Conservation (phyloP, 2,888 invertebrate genomes). For the Ephialtes manifestator region DNA sequence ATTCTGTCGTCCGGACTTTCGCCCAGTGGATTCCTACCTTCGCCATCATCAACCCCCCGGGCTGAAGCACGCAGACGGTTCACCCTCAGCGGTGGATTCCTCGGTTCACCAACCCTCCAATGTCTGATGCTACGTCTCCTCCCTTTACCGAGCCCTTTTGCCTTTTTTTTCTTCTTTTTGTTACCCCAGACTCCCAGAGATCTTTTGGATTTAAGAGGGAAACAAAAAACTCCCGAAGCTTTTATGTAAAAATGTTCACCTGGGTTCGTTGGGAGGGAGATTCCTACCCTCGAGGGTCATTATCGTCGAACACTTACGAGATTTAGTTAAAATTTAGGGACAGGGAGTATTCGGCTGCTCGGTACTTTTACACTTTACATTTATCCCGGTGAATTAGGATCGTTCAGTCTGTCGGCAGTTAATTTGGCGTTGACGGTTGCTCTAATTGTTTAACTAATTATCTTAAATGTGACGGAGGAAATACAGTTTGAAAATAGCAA, state of each 20-base stretch:
- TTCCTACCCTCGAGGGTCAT: neutral
- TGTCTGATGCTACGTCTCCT: neutral
- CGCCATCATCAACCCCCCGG: conserved; percentile 24
- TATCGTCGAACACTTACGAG: neutral
- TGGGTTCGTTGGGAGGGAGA: no score
- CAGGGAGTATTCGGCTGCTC: neutral
- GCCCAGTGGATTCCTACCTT: conserved; percentile 49
- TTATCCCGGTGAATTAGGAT: neutral
- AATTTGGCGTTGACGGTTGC: no score
- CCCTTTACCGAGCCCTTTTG: conserved; percentile 1
- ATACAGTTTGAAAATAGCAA: no score
- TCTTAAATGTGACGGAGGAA: no score
- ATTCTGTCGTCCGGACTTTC: conserved; percentile 60
- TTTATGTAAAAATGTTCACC: neutral
- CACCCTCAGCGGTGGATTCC: neutral
- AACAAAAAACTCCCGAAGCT: neutral
- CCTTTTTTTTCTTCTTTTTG: neutral
- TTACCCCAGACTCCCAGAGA: neutral
- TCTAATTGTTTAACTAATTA: no score
- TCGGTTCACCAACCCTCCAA: conserved; percentile 9
- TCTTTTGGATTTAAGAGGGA: neutral
- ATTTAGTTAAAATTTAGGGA: neutral
- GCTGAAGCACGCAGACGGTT: conserved; percentile 13
- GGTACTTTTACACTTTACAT: neutral
- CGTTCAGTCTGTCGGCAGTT: no score